phyloP scores from a whole-genome alignment of 2,797 vertebrate species.

The Benthosema pterotum region DNA sequence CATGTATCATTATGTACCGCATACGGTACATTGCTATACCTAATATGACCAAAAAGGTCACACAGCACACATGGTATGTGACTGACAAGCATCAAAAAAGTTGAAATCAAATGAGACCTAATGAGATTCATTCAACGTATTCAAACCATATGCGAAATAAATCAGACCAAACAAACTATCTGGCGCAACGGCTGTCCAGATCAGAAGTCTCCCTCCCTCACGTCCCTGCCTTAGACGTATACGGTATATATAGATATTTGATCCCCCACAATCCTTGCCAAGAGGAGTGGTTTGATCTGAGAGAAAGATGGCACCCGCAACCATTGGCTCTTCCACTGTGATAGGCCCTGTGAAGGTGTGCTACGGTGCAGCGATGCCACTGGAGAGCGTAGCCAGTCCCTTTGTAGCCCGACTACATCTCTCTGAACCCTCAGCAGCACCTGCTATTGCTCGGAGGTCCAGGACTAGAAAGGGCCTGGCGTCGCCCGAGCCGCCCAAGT shows the following conservation, averaged over 20 bases:
- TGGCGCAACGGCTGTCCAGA: slow-evolving; percentile 57
- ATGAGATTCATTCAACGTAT: slow-evolving; percentile 54
- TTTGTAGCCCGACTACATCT: slow-evolving; percentile 54
- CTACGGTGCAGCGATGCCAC: slow-evolving; percentile 52
- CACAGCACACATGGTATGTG: slow-evolving; percentile 12
- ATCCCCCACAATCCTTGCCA: slow-evolving; percentile 65
- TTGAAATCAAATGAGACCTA: slow-evolving; percentile 48
- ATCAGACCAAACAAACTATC: slow-evolving; percentile 26
- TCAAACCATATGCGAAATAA: slow-evolving; percentile 55
- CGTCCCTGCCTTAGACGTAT: slow-evolving; percentile 48
- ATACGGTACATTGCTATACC: slow-evolving; percentile 10
- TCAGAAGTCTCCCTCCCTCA: slow-evolving; percentile 56
- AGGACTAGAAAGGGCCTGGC: slow-evolving; percentile 61
- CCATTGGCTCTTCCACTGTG: slow-evolving; percentile 62
- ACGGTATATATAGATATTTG: slow-evolving; percentile 69
- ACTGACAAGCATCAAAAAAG: slow-evolving; percentile 48
- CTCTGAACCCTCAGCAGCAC: slow-evolving; percentile 66
- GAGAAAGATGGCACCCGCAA: slow-evolving; percentile 63
- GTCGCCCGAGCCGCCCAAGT: slow-evolving; percentile 59
- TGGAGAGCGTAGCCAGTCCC: slow-evolving; percentile 57
- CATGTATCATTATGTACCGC: slow-evolving; percentile 18
- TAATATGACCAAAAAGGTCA: slow-evolving; percentile 50
- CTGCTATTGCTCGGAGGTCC: slow-evolving; percentile 75
- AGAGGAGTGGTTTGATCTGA: slow-evolving; percentile 75
- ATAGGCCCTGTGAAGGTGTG: slow-evolving; percentile 59